phyloP scores from a whole-genome alignment of 1,140 invertebrate genomes.

The Dolichoris vasculosae region DNA sequence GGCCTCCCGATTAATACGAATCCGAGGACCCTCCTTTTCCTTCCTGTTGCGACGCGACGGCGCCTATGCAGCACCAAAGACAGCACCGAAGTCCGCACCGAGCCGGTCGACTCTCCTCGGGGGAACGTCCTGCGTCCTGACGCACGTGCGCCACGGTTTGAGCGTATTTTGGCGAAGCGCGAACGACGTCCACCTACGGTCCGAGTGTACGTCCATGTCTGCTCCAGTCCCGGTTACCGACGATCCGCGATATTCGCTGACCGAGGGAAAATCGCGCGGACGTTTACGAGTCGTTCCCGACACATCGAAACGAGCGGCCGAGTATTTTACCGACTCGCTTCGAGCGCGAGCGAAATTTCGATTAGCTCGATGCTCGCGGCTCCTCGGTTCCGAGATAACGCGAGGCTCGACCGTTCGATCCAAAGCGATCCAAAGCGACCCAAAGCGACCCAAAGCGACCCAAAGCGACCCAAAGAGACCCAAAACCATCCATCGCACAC shows the following conservation, averaged over 20 bases:
- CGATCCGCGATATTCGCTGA: neutral
- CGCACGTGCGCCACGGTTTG: too few relatives aligned
- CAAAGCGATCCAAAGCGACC: too few relatives aligned
- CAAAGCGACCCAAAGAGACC: too few relatives aligned
- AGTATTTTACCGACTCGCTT: slow-evolving; percentile 16
- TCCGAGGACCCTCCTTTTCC: neutral
- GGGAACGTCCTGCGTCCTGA: neutral
- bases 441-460: too few relatives aligned
- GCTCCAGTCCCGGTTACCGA: neutral
- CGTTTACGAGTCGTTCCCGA: neutral
- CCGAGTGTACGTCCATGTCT: neutral
- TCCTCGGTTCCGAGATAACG: neutral
- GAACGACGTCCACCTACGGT: too few relatives aligned
- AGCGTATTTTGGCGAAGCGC: too few relatives aligned
- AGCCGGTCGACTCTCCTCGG: too few relatives aligned
- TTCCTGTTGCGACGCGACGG: neutral
- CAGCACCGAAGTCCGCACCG: too few relatives aligned
- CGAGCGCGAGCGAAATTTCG: neutral
- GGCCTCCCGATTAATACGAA: too few relatives aligned
- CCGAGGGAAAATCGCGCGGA: neutral
- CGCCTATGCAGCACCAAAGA: neutral
- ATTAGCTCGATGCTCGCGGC: neutral
- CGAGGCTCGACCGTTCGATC: too few relatives aligned
- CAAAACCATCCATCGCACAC: too few relatives aligned
- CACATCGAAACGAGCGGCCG: neutral